phyloP scores from a whole-genome alignment of 30 jellyfish, hydroid and myxozoan genomes.

The Cassiopea andromeda region DNA sequence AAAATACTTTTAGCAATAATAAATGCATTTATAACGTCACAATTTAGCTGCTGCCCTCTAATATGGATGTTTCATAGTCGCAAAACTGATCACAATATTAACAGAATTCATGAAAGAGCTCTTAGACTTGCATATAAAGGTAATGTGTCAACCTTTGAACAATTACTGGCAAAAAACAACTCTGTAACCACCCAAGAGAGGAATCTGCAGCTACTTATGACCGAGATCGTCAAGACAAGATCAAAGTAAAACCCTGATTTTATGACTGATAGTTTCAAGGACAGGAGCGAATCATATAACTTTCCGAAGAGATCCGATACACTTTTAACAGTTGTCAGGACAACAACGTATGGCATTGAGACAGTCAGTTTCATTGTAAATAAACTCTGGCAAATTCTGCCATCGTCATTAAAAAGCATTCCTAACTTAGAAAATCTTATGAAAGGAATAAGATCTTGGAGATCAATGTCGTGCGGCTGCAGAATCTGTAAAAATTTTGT shows the following conservation, averaged over 20 bases:
- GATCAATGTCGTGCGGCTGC: too few species aligned
- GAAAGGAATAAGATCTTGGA: too few species aligned
- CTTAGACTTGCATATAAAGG: not conserved
- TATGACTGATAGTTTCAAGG: not conserved
- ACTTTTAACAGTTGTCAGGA: not conserved
- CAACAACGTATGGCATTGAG: not conserved
- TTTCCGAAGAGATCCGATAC: not conserved
- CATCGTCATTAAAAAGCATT: not conserved
- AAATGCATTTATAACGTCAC: not conserved
- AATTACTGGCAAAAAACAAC: not conserved
- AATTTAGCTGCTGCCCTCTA: not conserved
- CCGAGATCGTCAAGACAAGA: not conserved
- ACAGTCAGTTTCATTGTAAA: not conserved
- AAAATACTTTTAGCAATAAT: not conserved
- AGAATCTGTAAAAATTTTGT: too few species aligned
- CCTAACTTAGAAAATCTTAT: too few species aligned
- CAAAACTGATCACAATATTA: too few species aligned
- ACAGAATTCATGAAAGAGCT: too few species aligned
- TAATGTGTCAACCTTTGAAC: not conserved
- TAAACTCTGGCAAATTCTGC: not conserved
- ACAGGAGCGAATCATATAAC: not conserved
- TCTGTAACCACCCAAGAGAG: not conserved
- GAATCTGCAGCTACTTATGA: not conserved
- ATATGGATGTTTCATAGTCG: not conserved
- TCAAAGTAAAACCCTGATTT: not conserved